These are phyloP conservation scores for Salmo trutta DNA, from an alignment of 2,797 vertebrate species.

Conservation along the genomic window DNA sequence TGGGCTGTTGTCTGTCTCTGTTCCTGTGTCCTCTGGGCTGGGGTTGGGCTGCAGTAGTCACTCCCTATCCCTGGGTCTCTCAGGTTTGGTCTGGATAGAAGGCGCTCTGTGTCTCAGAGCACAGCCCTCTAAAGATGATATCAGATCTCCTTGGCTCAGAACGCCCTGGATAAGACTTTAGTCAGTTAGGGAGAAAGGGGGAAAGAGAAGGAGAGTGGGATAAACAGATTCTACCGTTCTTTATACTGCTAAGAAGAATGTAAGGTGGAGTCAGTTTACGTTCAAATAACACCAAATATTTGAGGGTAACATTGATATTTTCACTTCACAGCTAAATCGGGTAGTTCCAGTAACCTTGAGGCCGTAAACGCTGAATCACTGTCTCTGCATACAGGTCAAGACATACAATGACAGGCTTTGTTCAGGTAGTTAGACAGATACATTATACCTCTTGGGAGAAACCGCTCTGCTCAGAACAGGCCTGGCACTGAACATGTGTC, in stretches of 20 bases:
- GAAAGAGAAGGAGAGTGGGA: constrained; percentile 44
- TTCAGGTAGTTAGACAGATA: constrained; percentile 40
- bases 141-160: constrained; percentile 64
- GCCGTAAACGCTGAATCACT: constrained; percentile 54
- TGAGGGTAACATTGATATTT: background rate
- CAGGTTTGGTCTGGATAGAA: constrained; percentile 45
- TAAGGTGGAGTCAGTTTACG: constrained; percentile 81
- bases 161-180: constrained; percentile 56
- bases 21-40: background rate
- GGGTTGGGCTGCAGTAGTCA: background rate
- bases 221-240: constrained; percentile 73
- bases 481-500: background rate
- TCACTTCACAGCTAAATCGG: background rate
- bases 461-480: background rate
- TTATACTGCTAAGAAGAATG: constrained; percentile 72
- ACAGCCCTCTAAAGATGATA: constrained; percentile 69
- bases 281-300: constrained; percentile 33
- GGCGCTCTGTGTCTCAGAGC: constrained; percentile 63
- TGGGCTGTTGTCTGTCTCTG: constrained; percentile 18
- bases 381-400: constrained; percentile 17
- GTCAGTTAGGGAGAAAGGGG: constrained; percentile 49
- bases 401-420: constrained; percentile 63
- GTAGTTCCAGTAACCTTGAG: constrained; percentile 46
- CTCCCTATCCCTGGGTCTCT: background rate
- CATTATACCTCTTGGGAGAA: constrained; percentile 33